Evolutionary conservation across 2,113 vertebrate genomes (phyloP), one percentile per base, ranked within the genome.

Genomic region (Regulus satrapa): DNA sequence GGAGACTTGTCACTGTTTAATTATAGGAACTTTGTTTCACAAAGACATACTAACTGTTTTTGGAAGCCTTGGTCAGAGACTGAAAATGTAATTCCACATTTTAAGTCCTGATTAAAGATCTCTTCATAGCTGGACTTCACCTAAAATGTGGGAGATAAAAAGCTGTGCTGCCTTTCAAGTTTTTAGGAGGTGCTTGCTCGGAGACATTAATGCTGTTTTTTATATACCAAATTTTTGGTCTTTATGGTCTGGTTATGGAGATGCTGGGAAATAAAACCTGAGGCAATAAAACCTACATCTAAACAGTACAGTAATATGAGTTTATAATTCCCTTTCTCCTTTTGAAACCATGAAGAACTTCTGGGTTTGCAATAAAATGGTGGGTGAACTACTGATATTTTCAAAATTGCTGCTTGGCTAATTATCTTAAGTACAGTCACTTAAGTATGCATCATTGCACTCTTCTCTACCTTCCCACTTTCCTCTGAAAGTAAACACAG

Each of bases 381-480:
- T 81, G 40, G 16, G 16, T 78, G 45, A 91, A 46, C 18, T 88
- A 32, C 36, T 5, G 17, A 41, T 80, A 52, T 43, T 75, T 92
- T 91, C 55, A 90, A 94, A 97, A 95, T 97, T 83, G 91, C 24
- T 78, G 74, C 96, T 31, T 91, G 92, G 84, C 88, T 98, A 97
- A 97, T 98, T 97, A 97, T 89, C 88, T 87, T 48, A 29, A 29
- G 51, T 73, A 46, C 59, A 79, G 83, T 94, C 49, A 56, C 69
- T 97, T 97, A 74, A 38, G 43, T 89, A 93, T 95, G 95, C 97
- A 94, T 96, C 92, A 38, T 66, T 96, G 94, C 88, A 28, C 64
- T 77, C 25, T 81, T 55, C 51, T 92, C 59, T 87, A 34, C 51
- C 36, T 84, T 84, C 58, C 29, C 59, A 59, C 58, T 82, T 77